A percentile compares a stretch with the other conserved stretches of the same genome.
These are phyloP conservation scores for Budorcas taxicolor DNA, from an alignment of 2,113 vertebrate genomes.

Conservation along the genomic window DNA sequence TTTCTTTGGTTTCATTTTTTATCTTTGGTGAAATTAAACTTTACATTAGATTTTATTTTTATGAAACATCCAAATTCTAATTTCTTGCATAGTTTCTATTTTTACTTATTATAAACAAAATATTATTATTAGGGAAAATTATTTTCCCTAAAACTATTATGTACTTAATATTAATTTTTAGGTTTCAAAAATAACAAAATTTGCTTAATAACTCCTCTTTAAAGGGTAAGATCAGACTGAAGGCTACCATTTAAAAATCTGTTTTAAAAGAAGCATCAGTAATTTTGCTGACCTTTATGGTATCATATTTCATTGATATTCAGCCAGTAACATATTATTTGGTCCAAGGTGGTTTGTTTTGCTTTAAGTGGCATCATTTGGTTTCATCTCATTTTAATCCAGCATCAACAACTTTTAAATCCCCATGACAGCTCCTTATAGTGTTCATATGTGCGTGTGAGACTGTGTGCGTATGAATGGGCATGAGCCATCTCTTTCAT, in stretches of 20 bases:
- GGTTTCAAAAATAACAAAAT: constrained; percentile 1
- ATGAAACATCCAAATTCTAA: not conserved
- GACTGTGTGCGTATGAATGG: not conserved
- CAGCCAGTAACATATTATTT: not conserved
- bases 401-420: not conserved
- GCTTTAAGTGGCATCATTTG: not conserved
- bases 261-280: not conserved
- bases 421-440: not conserved
- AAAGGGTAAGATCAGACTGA: not conserved
- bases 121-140: not conserved
- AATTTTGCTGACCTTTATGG: constrained; percentile 1
- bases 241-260: not conserved
- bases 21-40: not conserved
- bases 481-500: not conserved
- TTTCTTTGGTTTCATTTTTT: constrained; percentile 13
- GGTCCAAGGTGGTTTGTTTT: not conserved
- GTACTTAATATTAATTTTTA: not conserved
- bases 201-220: not conserved
- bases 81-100: not conserved
- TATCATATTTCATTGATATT: not conserved
- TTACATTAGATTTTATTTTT: constrained; percentile 15
- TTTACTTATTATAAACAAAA: not conserved
- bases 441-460: not conserved
- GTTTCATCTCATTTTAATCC: not conserved
- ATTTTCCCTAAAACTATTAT: not conserved